Evolutionary conservation across 2,888 invertebrate species (phyloP), one percentile per base, ranked within the genome.

Genomic region (Rutpela maculata): DNA sequence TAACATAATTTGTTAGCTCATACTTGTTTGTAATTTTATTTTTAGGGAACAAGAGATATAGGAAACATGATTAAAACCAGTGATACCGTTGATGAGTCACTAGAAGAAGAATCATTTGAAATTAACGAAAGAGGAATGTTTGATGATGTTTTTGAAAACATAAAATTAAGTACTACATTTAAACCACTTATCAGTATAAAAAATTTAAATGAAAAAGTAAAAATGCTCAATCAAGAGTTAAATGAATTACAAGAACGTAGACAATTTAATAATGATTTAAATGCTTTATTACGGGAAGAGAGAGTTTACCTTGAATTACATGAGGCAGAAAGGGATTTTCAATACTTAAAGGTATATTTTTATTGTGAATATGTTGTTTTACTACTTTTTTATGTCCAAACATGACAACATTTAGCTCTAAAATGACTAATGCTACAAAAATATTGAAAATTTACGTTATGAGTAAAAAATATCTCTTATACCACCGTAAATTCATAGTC

Each of bases 101-200:
- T 38, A 68, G 70, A 66, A 31, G 69, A 74, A 57, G 69, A 63
- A 65, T 62, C 62, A n/a, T 57, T 78, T 43, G 78, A 75, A n/a
- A 15, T 6, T 43, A 17, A 22, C 1, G 65, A 65, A 9, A 18
- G 68, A 12, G 50, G 56, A 15, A 50, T 75, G 17, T 7, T 77
- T 26, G 82, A 82, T 65, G 80, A 79, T 18, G 62, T 79, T 57
- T 82, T 81, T 55, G 75, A 79, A 11, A 50, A 77, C 57, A 71
- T 78, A 38, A 11, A 7, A 1, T 1, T n/a, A 55, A 38, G 56
- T 18, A 17, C 0, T 0, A 12, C 31, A 11, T 60, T 59, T 31
- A 62, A 35, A n/a, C 57, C 77, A 63, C 69, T 78, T 10, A 31
- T 78, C 18, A 73, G 65, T 65, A 5, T 80, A 15, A 68, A 73